Base-by-base conservation (phyloP, 2,113 vertebrate genomes). In the Apteryx mantelli region DNA sequence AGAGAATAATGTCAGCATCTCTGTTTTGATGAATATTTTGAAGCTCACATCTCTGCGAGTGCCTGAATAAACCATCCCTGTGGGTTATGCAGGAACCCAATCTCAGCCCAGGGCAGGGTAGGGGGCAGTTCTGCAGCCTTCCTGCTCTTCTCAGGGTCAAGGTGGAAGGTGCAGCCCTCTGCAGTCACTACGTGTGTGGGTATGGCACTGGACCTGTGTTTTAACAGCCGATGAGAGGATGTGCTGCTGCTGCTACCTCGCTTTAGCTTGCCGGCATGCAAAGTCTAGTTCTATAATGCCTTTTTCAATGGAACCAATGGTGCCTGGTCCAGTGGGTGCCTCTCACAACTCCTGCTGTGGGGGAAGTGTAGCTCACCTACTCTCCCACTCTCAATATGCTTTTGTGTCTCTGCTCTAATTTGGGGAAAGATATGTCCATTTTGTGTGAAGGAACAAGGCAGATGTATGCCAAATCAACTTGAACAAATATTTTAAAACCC, bases 401-500 rank as follows among this genome's bases (percentile, higher is more conserved):
- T 83, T 83, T 82, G 28, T 86, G 75, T 66, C 53, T 74, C 36
- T 77, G 71, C 55, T 81, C 0, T 48, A 71, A 75, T 32, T 60
- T 28, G 55, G 56, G 53, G 69, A 80, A 79, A 21, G 34, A 56
- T 52, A 64, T 1, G 46, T 42, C 55, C 3, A 12, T 10, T 92
- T 73, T 52, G 7, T 53, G 26, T 63, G 73, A 82, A 71, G 25
- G 68, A 89, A 63, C 69, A 53, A 86, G 46, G 73, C 65, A 91
- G 60, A 71, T 44, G 60, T 70, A 80, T 75, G 73, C 56, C 38
- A 91, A 83, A 92, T 68, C 32, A 70, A 5, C n/a, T 70, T 20
- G n/a, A 75, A 88, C 40, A 88, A 91, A 65, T 85, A 85, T 77
- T 96, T 96, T 68, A 9, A 91, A 91, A 77, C 48, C 40, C 34